phyloP scores from a whole-genome alignment of 2,113 vertebrate species.

The Dipodomys ordii region DNA sequence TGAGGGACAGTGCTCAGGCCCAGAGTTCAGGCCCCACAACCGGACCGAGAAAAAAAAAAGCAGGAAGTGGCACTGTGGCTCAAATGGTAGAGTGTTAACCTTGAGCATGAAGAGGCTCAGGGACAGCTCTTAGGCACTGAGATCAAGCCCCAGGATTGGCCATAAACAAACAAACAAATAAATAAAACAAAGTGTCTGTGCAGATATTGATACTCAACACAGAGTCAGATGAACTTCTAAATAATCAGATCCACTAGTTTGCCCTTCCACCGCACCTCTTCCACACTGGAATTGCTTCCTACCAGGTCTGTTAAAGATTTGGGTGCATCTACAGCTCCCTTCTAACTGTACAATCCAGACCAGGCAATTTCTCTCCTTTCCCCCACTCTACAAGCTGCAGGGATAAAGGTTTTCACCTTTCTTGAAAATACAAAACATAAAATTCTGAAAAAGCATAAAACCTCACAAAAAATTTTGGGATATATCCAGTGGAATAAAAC shows the following conservation, averaged over 20 bases:
- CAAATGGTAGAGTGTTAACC: no score
- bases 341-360: background rate
- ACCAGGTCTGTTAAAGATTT: background rate
- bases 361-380: background rate
- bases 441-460: conserved; percentile 42
- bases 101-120: no score
- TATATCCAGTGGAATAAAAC: background rate
- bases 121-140: no score
- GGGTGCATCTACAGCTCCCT: background rate
- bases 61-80: no score
- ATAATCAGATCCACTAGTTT: background rate
- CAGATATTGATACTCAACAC: background rate
- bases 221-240: background rate
- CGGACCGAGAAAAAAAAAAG: no score
- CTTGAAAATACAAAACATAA: background rate
- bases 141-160: no score
- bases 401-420: background rate
- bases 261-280: no score
- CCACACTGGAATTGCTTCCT: background rate
- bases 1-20: no score
- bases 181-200: background rate
- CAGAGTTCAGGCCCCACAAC: no score
- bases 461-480: background rate
- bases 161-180: background rate
- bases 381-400: background rate